These are phyloP conservation scores for Globia sparganii DNA, from an alignment of 2,888 invertebrate species.

Conservation along the genomic window DNA sequence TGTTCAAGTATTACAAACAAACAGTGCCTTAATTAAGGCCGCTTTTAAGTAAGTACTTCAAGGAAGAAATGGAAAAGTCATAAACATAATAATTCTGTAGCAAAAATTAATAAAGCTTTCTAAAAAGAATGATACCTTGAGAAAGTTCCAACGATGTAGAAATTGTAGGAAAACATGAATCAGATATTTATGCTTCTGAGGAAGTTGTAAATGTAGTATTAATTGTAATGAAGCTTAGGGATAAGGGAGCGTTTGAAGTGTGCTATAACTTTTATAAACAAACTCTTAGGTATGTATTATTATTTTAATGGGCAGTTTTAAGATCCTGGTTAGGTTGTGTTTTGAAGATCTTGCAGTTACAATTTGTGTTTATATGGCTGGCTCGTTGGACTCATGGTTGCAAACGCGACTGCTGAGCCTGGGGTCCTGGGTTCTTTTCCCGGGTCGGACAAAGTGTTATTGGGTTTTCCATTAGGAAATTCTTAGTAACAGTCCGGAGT, in stretches of 20 bases:
- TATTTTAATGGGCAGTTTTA: background rate
- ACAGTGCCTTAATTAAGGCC: background rate
- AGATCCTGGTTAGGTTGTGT: background rate
- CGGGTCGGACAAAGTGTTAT: background rate
- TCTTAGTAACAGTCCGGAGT: background rate
- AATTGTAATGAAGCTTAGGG: background rate
- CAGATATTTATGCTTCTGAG: slow-evolving; percentile 20
- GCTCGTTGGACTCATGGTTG: background rate
- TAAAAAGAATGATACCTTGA: slow-evolving; percentile 14
- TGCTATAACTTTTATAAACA: slow-evolving; percentile 2
- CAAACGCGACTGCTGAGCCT: background rate
- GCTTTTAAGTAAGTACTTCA: slow-evolving; percentile 20
- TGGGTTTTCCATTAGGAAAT: background rate
- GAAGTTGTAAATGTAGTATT: slow-evolving; percentile 36
- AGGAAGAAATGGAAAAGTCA: background rate
- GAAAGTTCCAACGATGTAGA: slow-evolving; percentile 19
- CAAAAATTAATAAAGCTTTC: slow-evolving; percentile 33
- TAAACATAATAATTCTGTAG: slow-evolving; percentile 21
- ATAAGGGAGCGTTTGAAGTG: background rate
- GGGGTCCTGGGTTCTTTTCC: background rate
- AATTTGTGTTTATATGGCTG: background rate
- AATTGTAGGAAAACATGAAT: slow-evolving; percentile 38
- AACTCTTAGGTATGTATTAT: background rate
- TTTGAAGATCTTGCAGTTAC: background rate
- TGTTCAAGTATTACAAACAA: background rate